Evolutionary conservation across 2,888 invertebrate genomes (phyloP).

Genomic region (Lymantria monacha): DNA sequence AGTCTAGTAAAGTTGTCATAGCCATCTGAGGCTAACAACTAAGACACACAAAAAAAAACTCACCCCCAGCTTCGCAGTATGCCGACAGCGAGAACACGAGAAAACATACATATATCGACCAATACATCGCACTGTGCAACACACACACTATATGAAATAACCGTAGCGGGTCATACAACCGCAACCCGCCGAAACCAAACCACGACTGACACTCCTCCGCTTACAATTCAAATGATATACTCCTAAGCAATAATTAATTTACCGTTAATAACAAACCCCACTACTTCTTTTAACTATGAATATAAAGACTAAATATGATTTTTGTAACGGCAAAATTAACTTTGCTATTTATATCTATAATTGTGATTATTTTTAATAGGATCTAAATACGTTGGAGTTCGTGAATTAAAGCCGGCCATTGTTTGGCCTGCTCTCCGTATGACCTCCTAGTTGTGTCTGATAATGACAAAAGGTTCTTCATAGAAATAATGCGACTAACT

Average conservation of each 20-base stretch:
- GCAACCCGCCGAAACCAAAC: slow-evolving; percentile 44
- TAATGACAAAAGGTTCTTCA: no score
- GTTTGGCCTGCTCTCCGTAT: slow-evolving; percentile 22
- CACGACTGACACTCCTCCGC: slow-evolving; percentile 55
- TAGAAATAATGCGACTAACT: no score
- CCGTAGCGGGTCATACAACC: slow-evolving; percentile 41
- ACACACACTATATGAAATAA: slow-evolving; percentile 51
- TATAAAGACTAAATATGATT: slow-evolving; percentile 25
- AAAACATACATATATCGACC: slow-evolving; percentile 56
- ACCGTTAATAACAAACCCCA: slow-evolving; percentile 39
- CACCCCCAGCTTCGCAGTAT: slow-evolving; percentile 56
- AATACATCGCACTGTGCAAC: slow-evolving; percentile 69
- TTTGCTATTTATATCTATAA: slow-evolving; percentile 36
- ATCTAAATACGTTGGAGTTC: slow-evolving; percentile 39
- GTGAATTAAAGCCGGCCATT: slow-evolving; percentile 35
- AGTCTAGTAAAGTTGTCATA: no score
- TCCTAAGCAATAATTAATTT: slow-evolving; percentile 51
- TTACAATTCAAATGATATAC: slow-evolving; percentile 54
- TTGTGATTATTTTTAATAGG: slow-evolving; percentile 41
- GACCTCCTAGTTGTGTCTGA: slow-evolving; percentile 27
- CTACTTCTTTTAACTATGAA: slow-evolving; percentile 14
- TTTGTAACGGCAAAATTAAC: slow-evolving; percentile 21
- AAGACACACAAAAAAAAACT: slow-evolving; percentile 40
- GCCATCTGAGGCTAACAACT: no score
- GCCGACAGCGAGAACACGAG: slow-evolving; percentile 52